A percentile compares a stretch with the other conserved stretches of the same genome.
These are phyloP conservation scores for Sebastes oblongus DNA, from an alignment of 2,797 vertebrate genomes.

Conservation along the genomic window DNA sequence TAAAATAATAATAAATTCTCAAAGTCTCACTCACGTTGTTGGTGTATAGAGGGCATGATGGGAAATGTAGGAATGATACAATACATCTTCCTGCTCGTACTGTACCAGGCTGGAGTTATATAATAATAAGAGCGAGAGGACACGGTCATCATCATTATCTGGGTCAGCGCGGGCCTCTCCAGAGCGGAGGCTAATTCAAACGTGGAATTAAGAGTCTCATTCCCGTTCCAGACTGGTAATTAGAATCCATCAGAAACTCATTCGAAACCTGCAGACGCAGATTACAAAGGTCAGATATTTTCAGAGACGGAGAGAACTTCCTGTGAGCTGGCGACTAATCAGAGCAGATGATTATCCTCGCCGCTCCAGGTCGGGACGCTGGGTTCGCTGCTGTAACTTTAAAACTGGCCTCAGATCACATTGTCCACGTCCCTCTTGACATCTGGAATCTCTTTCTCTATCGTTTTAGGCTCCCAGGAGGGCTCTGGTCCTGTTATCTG, in stretches of 20 bases:
- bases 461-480: background rate
- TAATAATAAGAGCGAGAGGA: background rate
- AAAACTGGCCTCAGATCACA: background rate
- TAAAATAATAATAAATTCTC: too few species aligned
- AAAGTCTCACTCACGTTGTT: background rate
- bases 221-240: conserved; percentile 9
- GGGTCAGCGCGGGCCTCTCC: conserved; percentile 12
- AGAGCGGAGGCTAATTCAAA: conserved; percentile 10
- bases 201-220: background rate
- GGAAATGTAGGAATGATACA: background rate
- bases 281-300: conserved; percentile 31
- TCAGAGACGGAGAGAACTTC: background rate
- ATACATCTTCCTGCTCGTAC: background rate
- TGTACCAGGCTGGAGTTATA: background rate
- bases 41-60: background rate
- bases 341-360: background rate
- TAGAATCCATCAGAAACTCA: conserved; percentile 50
- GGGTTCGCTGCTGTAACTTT: conserved; percentile 1
- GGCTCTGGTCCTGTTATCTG: background rate
- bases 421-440: background rate
- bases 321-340: conserved; percentile 17
- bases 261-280: conserved; percentile 37
- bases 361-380: background rate
- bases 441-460: background rate
- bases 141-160: conserved; percentile 18